These are phyloP conservation scores for Sycobia sp. DNA, from an alignment of 1,140 invertebrate species.

Conservation along the genomic window DNA sequence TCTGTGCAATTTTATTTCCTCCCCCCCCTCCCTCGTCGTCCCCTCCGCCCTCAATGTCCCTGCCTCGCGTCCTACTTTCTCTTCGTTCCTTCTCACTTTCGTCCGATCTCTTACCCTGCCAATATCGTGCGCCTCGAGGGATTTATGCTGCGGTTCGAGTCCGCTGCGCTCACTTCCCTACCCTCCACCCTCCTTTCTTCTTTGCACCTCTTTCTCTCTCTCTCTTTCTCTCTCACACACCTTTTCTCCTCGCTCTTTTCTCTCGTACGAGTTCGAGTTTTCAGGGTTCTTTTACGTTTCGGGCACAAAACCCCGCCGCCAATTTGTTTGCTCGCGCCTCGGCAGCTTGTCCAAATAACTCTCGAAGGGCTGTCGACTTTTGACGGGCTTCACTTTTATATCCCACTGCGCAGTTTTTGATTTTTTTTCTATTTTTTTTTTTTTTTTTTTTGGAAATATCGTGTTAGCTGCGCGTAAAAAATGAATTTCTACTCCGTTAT, in stretches of 20 bases:
- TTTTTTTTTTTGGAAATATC: background rate
- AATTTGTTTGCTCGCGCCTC: constrained; percentile 42
- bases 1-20: constrained; percentile 30
- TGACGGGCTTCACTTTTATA: background rate
- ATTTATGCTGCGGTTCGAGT: constrained; percentile 45
- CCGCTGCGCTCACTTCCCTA: background rate
- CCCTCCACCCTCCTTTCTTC: no score
- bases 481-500: constrained; percentile 2
- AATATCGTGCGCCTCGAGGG: constrained; percentile 44
- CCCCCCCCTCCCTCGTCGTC: constrained; percentile 24
- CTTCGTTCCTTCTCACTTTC: constrained; percentile 27
- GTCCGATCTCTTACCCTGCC: constrained; percentile 39
- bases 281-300: constrained; percentile 43
- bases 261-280: constrained; percentile 37
- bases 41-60: constrained; percentile 19
- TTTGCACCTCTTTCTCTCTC: no score
- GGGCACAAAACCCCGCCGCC: constrained; percentile 39
- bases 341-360: constrained; percentile 14
- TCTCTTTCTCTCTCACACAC: constrained; percentile 1
- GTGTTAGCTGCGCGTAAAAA: background rate
- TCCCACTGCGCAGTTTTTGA: no score
- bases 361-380: constrained; percentile 8
- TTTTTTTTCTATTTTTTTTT: background rate
- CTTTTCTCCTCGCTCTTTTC: constrained; percentile 2
- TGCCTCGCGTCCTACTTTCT: no score